Evolutionary conservation across 2,888 invertebrate genomes (phyloP), one percentile per base, ranked within the genome.

Genomic region (Drosophila peninsularis): DNA sequence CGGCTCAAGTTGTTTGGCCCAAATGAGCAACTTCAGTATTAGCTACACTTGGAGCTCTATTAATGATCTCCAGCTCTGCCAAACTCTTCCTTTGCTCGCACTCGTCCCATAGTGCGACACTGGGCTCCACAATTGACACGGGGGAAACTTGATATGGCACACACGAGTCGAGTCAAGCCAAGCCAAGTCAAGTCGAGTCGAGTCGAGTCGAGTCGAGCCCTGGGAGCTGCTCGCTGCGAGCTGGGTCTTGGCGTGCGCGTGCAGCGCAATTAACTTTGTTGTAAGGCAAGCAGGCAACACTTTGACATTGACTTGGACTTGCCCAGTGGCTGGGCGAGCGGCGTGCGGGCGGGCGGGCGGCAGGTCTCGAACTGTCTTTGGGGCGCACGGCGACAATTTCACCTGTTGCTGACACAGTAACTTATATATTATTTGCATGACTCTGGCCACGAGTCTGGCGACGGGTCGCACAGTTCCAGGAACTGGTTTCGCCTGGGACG

Each of bases 391-490:
- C 88, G 90, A 90, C 86, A 90, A 90, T 90, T 90, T 90, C 90
- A 90, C 90, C 90, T 90, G 90, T 90, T 90, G 87, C 90, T 91
- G 91, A 91, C 90, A 91, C 88, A 90, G 91, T 90, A 90, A 90
- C 90, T 90, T 90, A 91, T 90, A 91, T 89, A 79, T 79, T 87
- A 91, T 90, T 90, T 90, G 88, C 88, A 90, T 90, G 90, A 54
- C 52, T 55, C 37, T 42, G 45, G 44, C 19, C 27, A 42, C 55
- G 42, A 39, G 42, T 34, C 55, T 56, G 56, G 56, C 44, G 34
- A 45, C 36, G 36, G 44, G 42, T 45, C 55, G 52, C 49, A 49
- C 36, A 27, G n/a, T 21, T 14, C 39, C 19, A n/a, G 52, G 52
- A 63, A 63, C 64, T 52, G 52, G 63, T 64, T 64, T 64, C 10